Percentiles rank a stretch among this genome's conserved stretches.
Evolutionary conservation across 2,113 vertebrate species (phyloP).

Genomic region (Panurus biarmicus): DNA sequence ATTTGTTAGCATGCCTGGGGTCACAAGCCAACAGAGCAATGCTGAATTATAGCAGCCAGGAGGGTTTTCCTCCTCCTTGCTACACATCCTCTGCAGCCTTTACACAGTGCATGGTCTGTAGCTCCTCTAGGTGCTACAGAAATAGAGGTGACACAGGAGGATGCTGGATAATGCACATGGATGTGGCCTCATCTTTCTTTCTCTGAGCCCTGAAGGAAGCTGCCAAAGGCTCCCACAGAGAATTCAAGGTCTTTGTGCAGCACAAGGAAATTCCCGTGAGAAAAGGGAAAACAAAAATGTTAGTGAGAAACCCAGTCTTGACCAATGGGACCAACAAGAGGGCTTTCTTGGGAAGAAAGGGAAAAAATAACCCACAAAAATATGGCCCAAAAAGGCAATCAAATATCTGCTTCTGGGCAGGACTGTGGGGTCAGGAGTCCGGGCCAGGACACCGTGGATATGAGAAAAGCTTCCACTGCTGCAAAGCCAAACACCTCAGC

Average conservation of each 20-base stretch:
- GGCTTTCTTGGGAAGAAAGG: not conserved
- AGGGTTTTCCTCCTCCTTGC: not conserved
- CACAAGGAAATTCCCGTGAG: not conserved
- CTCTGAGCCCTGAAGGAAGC: not conserved
- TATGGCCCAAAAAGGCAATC: not conserved
- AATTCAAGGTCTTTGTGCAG: not conserved
- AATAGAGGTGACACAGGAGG: not conserved
- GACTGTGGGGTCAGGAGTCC: not conserved
- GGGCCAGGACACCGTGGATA: not conserved
- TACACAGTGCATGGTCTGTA: not conserved
- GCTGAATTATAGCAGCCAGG: not conserved
- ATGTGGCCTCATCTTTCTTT: not conserved
- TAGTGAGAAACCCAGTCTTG: not conserved
- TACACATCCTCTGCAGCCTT: not conserved
- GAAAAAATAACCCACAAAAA: not conserved
- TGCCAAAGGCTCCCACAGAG: not conserved
- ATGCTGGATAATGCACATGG: not conserved
- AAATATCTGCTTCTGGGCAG: not conserved
- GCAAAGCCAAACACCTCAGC: not conserved
- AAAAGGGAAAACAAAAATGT: not conserved
- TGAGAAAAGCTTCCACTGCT: not conserved
- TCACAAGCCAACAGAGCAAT: not conserved
- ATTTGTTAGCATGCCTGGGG: not conserved
- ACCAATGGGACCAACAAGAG: not conserved
- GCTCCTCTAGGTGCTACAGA: not conserved